Base-by-base conservation (phyloP, 2,797 vertebrate genomes). In the Sebastes cheni region DNA sequence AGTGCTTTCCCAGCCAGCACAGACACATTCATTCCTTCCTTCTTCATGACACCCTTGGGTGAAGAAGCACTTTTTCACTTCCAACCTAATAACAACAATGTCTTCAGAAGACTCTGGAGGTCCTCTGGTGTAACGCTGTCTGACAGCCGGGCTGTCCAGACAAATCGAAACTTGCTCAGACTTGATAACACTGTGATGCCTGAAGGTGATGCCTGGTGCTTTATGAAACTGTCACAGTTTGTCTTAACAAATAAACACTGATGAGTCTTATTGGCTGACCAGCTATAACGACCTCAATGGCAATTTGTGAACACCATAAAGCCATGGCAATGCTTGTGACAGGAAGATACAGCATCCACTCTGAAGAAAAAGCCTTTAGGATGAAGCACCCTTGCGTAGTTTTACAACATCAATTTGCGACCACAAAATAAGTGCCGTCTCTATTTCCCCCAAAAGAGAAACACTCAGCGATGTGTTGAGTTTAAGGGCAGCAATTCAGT, bases 111-210 rank as follows among this genome's bases (percentile, higher is more conserved):
- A 55, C 73, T 82, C 74, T 69, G 54, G 68, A 81, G 79, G 59
- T 81, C 76, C 75, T 89, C 79, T 65, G 72, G 39, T 81, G 59
- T 80, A 88, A 90, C 70, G 25, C 55, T 55, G 32, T 67, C 74
- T 76, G 90, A 92, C 87, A 89, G 75, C 12, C 22, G 27, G 68
- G 60, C 77, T 77, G 87, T 80, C 69, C 75, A 71, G 59, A 85
- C 84, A 80, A 84, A 89, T 88, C 5, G 9, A 83, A 92, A 88
- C 79, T 69, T 79, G 77, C 30, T 83, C 16, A 83, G 80, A 91
- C 84, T 66, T 83, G 77, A 91, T 89, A 68, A 93, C 39, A 67
- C 66, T 11, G 54, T 34, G 16, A 77, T 62, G 84, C 86, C 89
- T 83, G 69, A 78, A 88, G 87, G 82, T 86, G 73, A 82, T 14